These are phyloP conservation scores for Apteryx owenii DNA, from an alignment of 2,113 vertebrate species.

Conservation along the genomic window DNA sequence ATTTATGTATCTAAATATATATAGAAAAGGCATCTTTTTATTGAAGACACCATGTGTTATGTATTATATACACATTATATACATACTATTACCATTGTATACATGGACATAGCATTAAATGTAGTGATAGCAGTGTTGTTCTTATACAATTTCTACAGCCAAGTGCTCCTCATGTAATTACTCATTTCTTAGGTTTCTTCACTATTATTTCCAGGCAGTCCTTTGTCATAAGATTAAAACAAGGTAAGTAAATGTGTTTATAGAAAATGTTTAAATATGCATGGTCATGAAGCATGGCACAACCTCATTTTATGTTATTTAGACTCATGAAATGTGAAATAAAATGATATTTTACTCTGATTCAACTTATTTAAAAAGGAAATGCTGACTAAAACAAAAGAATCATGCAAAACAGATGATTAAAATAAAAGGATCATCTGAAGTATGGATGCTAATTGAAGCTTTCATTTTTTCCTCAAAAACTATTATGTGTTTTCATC, in stretches of 20 bases:
- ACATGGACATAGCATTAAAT: neutral
- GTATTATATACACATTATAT: neutral
- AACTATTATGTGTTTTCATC: constrained; percentile 11
- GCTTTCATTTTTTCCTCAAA: constrained; percentile 6
- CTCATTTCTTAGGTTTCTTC: neutral
- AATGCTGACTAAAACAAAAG: constrained; percentile 52
- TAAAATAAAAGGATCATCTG: constrained; percentile 39
- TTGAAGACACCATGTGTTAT: neutral
- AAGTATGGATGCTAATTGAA: constrained; percentile 15
- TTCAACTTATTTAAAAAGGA: constrained; percentile 32
- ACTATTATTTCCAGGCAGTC: neutral
- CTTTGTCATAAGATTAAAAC: neutral
- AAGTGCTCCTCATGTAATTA: neutral
- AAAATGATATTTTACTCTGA: constrained; percentile 14
- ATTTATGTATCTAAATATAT: neutral
- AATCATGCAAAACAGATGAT: neutral
- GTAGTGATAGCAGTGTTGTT: neutral
- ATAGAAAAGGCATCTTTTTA: neutral
- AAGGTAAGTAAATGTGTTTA: constrained; percentile 36
- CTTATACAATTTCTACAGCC: neutral
- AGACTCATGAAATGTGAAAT: constrained; percentile 30
- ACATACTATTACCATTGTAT: neutral
- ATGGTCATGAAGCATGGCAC: neutral
- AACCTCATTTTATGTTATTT: constrained; percentile 52
- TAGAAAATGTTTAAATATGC: constrained; percentile 16